These are phyloP conservation scores for Distichodus sexfasciatus DNA, from an alignment of 2,797 vertebrate genomes.

Conservation along the genomic window DNA sequence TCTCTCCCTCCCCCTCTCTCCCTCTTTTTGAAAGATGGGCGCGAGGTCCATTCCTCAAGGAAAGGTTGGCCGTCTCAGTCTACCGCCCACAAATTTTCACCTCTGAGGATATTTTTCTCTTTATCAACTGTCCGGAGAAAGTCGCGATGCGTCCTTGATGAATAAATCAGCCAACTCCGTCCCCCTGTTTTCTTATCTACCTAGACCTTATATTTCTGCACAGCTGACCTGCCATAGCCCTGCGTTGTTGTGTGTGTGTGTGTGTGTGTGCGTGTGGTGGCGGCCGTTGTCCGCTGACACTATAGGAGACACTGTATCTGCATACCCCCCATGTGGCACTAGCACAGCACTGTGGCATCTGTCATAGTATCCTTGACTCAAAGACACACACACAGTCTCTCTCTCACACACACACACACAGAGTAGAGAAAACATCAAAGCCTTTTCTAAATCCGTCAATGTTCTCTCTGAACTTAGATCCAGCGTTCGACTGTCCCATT, in stretches of 20 bases:
- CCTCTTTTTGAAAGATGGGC: slow-evolving; percentile 67
- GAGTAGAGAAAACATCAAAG: background rate
- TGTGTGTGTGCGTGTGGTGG: slow-evolving; percentile 16
- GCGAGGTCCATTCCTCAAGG: slow-evolving; percentile 49
- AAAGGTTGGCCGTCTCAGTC: too few relatives aligned
- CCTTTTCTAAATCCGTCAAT: too few relatives aligned
- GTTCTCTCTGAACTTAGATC: too few relatives aligned
- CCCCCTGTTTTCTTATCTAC: slow-evolving; percentile 45
- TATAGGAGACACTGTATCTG: slow-evolving; percentile 3
- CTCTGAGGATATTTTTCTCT: slow-evolving; percentile 74
- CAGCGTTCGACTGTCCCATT: too few relatives aligned
- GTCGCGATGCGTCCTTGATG: slow-evolving; percentile 57
- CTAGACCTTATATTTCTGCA: slow-evolving; percentile 40
- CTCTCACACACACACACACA: background rate
- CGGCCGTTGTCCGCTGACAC: slow-evolving; percentile 11
- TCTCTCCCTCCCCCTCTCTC: background rate
- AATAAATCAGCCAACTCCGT: slow-evolving; percentile 70
- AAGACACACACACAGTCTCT: slow-evolving; percentile 16
- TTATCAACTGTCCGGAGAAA: slow-evolving; percentile 76
- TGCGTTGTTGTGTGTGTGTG: background rate
- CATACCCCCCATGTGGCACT: slow-evolving; percentile 19
- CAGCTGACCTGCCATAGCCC: slow-evolving; percentile 40
- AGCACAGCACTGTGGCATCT: background rate
- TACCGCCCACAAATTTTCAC: slow-evolving; percentile 52
- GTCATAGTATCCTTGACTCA: slow-evolving; percentile 41